phyloP scores from a whole-genome alignment of 2,113 vertebrate genomes.

The Albula glossodonta region DNA sequence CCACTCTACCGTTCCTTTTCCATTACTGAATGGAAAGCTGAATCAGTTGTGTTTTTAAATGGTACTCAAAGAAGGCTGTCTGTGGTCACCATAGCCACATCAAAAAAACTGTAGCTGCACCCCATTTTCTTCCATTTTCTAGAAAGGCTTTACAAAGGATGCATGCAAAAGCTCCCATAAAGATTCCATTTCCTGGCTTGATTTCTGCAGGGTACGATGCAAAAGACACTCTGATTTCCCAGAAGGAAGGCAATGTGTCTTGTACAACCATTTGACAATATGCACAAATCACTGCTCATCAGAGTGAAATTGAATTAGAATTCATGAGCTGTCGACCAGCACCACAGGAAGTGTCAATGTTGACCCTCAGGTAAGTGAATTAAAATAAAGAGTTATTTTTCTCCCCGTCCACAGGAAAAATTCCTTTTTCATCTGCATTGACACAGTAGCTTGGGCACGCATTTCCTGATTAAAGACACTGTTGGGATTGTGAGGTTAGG shows the following conservation, averaged over 20 bases:
- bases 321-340: slow-evolving; percentile 36
- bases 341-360: slow-evolving; percentile 38
- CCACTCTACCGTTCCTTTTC: not conserved
- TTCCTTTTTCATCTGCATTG: slow-evolving; percentile 24
- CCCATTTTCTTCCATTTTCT: not conserved
- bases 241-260: slow-evolving; percentile 38
- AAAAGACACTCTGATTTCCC: slow-evolving; percentile 40
- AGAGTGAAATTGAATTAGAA: slow-evolving; percentile 58
- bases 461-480: slow-evolving; percentile 14
- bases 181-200: not conserved
- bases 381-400: slow-evolving; percentile 47
- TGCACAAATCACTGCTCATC: slow-evolving; percentile 51
- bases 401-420: slow-evolving; percentile 34
- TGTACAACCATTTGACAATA: slow-evolving; percentile 52
- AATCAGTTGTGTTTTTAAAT: not conserved
- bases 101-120: not conserved
- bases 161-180: not conserved
- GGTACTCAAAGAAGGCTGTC: not conserved
- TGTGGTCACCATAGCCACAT: not conserved
- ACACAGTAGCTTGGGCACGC: not conserved
- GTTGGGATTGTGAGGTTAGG: not conserved
- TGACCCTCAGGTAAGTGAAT: slow-evolving; percentile 59
- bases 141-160: not conserved
- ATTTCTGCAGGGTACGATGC: not conserved
- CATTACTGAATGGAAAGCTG: not conserved